Conservation (phyloP, 2,113 vertebrate genomes). For the Proteles cristata region DNA sequence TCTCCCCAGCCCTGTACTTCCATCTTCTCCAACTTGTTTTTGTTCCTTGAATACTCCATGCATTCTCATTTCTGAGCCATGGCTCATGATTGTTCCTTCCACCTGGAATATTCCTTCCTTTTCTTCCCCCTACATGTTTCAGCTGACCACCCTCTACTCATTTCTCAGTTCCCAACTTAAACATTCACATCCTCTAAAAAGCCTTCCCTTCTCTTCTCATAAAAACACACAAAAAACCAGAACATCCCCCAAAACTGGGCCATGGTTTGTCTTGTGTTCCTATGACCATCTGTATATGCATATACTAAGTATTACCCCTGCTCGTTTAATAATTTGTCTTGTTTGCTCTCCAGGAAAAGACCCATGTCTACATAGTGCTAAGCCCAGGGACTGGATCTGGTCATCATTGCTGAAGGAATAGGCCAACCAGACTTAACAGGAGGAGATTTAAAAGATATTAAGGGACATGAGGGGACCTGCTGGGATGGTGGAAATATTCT, state of each 20-base stretch:
- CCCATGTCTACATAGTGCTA: background rate
- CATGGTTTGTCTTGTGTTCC: fast-evolving
- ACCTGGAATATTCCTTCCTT: background rate
- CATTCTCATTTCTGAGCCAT: background rate
- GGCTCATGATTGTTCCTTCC: background rate
- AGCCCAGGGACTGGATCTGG: background rate
- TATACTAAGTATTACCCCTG: fast-evolving
- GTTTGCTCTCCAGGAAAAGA: background rate
- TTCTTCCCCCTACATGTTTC: background rate
- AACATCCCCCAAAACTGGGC: background rate
- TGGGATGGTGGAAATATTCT: background rate
- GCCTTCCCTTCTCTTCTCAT: background rate
- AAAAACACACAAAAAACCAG: background rate
- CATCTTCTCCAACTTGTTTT: fast-evolving
- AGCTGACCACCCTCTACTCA: background rate
- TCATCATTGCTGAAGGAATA: background rate
- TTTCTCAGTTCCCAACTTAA: background rate
- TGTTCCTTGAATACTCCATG: fast-evolving
- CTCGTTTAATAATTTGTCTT: background rate
- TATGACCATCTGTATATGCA: fast-evolving
- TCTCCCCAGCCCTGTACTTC: background rate
- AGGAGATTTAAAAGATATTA: background rate
- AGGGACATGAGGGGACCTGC: background rate
- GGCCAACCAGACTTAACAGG: background rate
- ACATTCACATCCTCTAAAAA: background rate